These are phyloP conservation scores for Ceyx erithaca DNA, from an alignment of 2,797 vertebrate species.

Conservation along the genomic window DNA sequence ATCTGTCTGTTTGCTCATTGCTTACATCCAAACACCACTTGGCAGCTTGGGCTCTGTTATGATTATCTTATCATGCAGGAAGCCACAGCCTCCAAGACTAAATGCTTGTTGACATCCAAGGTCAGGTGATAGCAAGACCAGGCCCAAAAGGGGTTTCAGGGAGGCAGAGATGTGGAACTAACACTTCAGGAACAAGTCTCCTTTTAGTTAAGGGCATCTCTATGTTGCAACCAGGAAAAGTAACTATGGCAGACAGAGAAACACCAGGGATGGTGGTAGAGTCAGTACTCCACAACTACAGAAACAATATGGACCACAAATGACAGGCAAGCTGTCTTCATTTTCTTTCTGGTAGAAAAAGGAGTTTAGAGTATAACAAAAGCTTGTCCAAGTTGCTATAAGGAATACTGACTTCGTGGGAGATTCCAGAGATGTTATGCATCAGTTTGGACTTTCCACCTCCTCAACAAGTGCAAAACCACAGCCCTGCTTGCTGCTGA, in stretches of 20 bases:
- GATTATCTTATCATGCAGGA: constrained; percentile 76
- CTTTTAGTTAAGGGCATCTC: background rate
- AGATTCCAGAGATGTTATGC: background rate
- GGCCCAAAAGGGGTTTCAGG: background rate
- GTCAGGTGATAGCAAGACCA: constrained; percentile 29
- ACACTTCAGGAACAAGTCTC: background rate
- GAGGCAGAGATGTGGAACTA: background rate
- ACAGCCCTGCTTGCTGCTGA: background rate
- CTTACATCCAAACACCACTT: constrained; percentile 79
- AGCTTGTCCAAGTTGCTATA: background rate
- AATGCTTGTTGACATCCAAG: constrained; percentile 45
- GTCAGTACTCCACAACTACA: background rate
- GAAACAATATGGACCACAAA: background rate
- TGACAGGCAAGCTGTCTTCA: background rate
- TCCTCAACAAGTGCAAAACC: background rate
- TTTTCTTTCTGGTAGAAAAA: background rate
- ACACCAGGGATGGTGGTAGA: background rate
- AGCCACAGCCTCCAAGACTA: constrained; percentile 64
- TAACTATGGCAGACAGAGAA: background rate
- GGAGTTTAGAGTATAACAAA: background rate
- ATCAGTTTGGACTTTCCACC: background rate
- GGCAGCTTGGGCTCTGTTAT: constrained; percentile 71
- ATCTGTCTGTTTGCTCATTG: constrained; percentile 77
- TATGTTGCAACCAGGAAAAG: background rate
- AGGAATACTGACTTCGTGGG: background rate